Percentiles rank a stretch among this genome's conserved stretches.
These are phyloP conservation scores for Enteromius fasciolatus DNA, from an alignment of 2,797 vertebrate species.

Conservation along the genomic window DNA sequence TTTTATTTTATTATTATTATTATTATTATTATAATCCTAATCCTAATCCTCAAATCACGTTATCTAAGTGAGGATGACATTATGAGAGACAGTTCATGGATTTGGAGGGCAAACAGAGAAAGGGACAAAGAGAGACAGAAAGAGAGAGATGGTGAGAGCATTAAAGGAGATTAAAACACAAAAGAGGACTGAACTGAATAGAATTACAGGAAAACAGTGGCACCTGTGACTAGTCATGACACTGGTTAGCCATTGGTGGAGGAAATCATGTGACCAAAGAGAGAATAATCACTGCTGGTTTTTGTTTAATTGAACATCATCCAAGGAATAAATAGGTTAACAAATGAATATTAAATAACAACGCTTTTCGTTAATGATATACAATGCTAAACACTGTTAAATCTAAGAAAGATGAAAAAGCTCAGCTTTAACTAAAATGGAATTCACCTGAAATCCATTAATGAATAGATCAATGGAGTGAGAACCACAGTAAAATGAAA, in stretches of 20 bases:
- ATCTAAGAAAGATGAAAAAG: neutral
- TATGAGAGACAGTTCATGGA: slow-evolving; percentile 62
- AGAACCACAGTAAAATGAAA: slow-evolving; percentile 10
- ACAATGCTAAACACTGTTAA: neutral
- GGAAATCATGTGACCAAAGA: neutral
- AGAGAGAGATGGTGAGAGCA: slow-evolving; percentile 9
- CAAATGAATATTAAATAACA: neutral
- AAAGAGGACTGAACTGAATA: neutral
- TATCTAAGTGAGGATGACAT: slow-evolving; percentile 27
- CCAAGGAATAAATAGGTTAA: neutral
- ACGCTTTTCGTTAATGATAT: neutral
- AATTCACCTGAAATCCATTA: slow-evolving; percentile 1
- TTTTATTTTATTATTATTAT: neutral
- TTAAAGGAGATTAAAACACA: slow-evolving; percentile 29
- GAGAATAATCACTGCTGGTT: neutral
- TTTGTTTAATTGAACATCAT: neutral
- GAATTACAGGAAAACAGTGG: neutral
- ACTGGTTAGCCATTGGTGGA: slow-evolving; percentile 3
- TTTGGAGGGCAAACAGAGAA: slow-evolving; percentile 32
- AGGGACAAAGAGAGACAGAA: slow-evolving; percentile 46
- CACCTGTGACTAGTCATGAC: slow-evolving; percentile 4
- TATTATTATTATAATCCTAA: slow-evolving; percentile 44
- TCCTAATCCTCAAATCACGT: slow-evolving; percentile 30
- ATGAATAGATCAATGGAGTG: slow-evolving; percentile 16
- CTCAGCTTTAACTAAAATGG: slow-evolving; percentile 11